Evolutionary conservation across 2,888 invertebrate species (phyloP).

Genomic region (Drosophila tanythrix): DNA sequence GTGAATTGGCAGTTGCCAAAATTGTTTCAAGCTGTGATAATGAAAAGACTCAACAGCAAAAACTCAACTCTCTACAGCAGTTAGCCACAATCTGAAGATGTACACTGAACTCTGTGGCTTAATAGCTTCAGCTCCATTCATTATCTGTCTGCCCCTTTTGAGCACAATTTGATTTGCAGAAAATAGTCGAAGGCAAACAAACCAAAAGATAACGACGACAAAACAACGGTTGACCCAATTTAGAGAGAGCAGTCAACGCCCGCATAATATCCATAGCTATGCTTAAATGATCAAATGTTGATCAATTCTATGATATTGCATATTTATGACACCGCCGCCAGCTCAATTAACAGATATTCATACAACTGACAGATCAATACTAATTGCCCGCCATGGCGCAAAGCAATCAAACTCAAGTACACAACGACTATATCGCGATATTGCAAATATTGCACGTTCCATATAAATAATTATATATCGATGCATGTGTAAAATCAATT

Average conservation of each 20-base stretch:
- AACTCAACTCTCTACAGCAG: neutral
- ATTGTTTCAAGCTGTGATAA: conserved; percentile 2
- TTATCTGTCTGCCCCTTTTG: conserved; percentile 41
- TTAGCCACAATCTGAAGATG: conserved; percentile 5
- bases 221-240: conserved; percentile 4
- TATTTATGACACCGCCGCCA: conserved; percentile 55
- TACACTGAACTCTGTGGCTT: conserved; percentile 54
- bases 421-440: conserved; percentile 14
- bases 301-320: conserved; percentile 43
- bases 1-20: conserved; percentile 34
- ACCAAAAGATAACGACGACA: conserved; percentile 19
- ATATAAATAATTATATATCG: neutral
- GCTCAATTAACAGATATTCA: conserved; percentile 57
- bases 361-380: conserved; percentile 51
- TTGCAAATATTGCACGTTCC: conserved; percentile 4
- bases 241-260: conserved; percentile 46
- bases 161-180: conserved; percentile 64
- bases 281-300: conserved; percentile 9
- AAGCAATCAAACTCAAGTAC: conserved; percentile 46
- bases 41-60: conserved; percentile 10
- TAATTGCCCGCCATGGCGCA: conserved; percentile 53
- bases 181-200: neutral
- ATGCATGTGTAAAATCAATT: neutral
- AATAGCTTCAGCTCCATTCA: conserved; percentile 14
- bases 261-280: conserved; percentile 33